A percentile compares a stretch with the other conserved stretches of the same genome.
phyloP scores from a whole-genome alignment of 2,113 vertebrate species.

The Andinoacara biseriatus region DNA sequence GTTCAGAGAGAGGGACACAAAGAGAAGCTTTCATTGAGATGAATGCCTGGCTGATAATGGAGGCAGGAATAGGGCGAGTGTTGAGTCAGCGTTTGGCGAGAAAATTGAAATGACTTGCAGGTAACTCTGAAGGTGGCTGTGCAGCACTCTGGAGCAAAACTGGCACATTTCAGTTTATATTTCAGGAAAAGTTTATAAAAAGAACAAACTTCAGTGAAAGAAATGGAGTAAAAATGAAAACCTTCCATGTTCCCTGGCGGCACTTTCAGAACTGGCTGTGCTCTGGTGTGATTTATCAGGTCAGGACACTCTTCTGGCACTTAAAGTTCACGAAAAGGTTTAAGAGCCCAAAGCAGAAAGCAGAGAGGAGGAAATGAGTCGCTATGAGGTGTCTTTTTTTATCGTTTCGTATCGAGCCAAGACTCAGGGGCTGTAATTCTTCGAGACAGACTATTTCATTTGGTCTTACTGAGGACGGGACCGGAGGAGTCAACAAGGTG shows the following conservation, averaged over 20 bases:
- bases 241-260: background rate
- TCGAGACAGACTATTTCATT: constrained; percentile 25
- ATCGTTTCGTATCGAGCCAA: background rate
- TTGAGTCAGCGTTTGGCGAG: constrained; percentile 41
- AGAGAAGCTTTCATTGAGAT: constrained; percentile 43
- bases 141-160: background rate
- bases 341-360: constrained; percentile 16
- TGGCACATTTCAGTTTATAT: background rate
- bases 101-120: constrained; percentile 43
- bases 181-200: background rate
- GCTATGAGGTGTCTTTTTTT: background rate
- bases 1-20: background rate
- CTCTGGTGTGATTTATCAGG: constrained; percentile 24
- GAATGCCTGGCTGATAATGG: constrained; percentile 12
- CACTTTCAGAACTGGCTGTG: background rate
- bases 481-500: constrained; percentile 15
- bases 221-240: background rate
- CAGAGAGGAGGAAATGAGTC: constrained; percentile 16
- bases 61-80: background rate
- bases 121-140: constrained; percentile 27
- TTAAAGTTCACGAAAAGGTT: constrained; percentile 23
- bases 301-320: constrained; percentile 13
- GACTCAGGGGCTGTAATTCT: constrained; percentile 20
- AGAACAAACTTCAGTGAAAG: background rate
- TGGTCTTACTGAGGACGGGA: background rate